These are phyloP conservation scores for Hypanus sabinus DNA, from an alignment of 2,113 vertebrate genomes.

Conservation along the genomic window DNA sequence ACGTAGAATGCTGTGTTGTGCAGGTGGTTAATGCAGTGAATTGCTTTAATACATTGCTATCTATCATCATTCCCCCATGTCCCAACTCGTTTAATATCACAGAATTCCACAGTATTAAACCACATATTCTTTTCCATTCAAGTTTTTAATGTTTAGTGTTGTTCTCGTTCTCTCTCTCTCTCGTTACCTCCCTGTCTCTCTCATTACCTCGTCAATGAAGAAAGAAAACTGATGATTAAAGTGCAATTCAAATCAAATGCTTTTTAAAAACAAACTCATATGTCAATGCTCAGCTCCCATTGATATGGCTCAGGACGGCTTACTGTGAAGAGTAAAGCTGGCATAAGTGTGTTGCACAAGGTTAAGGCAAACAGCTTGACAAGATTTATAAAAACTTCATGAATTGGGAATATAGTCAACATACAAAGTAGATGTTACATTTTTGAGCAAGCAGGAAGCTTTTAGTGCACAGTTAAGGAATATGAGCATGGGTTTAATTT, in stretches of 20 bases:
- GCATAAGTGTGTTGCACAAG: conserved; percentile 3
- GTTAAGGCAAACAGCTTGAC: conserved; percentile 10
- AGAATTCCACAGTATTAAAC: conserved; percentile 4
- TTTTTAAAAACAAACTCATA: background rate
- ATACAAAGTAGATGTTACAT: background rate
- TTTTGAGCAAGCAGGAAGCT: background rate
- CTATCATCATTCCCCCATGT: background rate
- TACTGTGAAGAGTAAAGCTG: background rate
- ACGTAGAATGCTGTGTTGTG: background rate
- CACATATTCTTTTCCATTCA: background rate
- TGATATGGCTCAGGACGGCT: background rate
- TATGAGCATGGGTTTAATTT: background rate
- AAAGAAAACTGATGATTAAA: background rate
- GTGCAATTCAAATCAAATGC: background rate
- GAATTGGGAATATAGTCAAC: background rate
- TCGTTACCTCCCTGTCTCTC: no score
- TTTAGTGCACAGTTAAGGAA: background rate
- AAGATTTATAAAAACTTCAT: background rate
- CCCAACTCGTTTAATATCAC: background rate
- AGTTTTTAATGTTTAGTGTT: no score
- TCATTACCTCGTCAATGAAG: background rate
- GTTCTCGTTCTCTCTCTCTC: no score
- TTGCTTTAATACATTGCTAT: background rate
- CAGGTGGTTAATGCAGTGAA: background rate
- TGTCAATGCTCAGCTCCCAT: background rate